Evolutionary conservation across 2,888 invertebrate species (phyloP).

Genomic region (Amphiduros pacificus): DNA sequence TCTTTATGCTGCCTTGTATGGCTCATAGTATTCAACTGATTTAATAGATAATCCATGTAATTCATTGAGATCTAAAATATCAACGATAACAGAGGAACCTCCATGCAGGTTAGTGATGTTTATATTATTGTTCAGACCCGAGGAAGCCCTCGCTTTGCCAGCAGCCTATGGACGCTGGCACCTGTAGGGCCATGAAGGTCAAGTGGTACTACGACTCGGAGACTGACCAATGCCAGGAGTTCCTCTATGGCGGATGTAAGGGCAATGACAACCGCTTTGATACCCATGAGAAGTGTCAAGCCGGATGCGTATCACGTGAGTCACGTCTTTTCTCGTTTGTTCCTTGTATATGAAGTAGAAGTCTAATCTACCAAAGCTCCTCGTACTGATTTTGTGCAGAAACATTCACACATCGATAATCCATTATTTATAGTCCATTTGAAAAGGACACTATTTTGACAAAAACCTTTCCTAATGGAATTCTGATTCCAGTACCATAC

Average conservation of each 20-base stretch:
- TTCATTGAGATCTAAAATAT: background rate
- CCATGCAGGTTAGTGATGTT: background rate
- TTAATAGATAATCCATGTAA: background rate
- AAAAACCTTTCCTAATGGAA: too few species aligned
- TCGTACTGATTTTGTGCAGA: too few species aligned
- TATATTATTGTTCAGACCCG: background rate
- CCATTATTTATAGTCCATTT: too few species aligned
- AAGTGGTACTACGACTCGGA: slow-evolving; percentile 65
- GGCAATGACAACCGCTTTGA: slow-evolving; percentile 25
- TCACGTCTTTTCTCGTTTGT: too few species aligned
- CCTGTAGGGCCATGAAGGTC: slow-evolving; percentile 62
- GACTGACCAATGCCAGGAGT: slow-evolving; percentile 1
- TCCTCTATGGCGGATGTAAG: slow-evolving; percentile 18
- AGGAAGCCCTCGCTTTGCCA: background rate
- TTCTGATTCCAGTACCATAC: too few species aligned
- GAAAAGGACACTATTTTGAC: too few species aligned
- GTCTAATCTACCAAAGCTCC: too few species aligned
- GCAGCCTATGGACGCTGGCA: slow-evolving; percentile 39
- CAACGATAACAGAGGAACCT: background rate
- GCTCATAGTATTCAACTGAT: background rate
- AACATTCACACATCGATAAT: too few species aligned
- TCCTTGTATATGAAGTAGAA: too few species aligned
- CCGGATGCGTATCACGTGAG: too few species aligned
- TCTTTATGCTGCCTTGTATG: too few species aligned
- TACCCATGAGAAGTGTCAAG: slow-evolving; percentile 67